Percentiles rank a stretch among this genome's conserved stretches.
These are phyloP conservation scores for Sarcophaga caerulescens DNA, from an alignment of 2,888 invertebrate genomes.

Conservation along the genomic window DNA sequence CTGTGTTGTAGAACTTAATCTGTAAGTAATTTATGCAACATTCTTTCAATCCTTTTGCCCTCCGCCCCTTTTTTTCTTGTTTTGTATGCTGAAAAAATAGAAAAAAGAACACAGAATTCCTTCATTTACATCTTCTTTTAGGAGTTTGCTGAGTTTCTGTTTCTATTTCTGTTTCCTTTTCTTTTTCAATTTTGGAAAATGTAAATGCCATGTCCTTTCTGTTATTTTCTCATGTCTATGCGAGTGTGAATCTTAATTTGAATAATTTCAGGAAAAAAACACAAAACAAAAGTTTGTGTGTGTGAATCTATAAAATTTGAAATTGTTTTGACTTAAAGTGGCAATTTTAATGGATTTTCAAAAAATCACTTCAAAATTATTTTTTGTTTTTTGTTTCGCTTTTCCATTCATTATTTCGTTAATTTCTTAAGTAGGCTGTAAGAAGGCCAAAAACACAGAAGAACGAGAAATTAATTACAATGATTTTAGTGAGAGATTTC, in stretches of 20 bases:
- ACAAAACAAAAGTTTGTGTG: slow-evolving; percentile 1
- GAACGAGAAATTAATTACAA: no score
- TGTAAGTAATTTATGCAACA: slow-evolving; percentile 61
- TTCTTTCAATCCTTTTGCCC: slow-evolving; percentile 30
- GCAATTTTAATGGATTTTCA: slow-evolving; percentile 42
- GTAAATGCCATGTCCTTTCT: slow-evolving; percentile 27
- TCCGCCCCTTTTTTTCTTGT: slow-evolving; percentile 12
- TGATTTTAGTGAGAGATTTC: no score
- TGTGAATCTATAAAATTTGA: slow-evolving; percentile 18
- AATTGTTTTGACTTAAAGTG: slow-evolving; percentile 20
- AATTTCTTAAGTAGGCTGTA: slow-evolving; percentile 4
- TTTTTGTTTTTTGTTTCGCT: no score
- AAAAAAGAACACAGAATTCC: no score
- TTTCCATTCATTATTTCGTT: background rate
- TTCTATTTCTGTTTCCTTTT: no score
- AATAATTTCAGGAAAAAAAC: slow-evolving; percentile 51
- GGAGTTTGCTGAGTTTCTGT: no score
- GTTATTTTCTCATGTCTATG: slow-evolving; percentile 15
- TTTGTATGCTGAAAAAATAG: no score
- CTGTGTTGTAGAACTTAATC: slow-evolving; percentile 49
- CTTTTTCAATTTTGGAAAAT: no score
- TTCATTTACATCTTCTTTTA: no score
- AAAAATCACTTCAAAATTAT: background rate
- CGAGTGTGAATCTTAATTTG: slow-evolving; percentile 46
- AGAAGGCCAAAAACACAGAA: background rate